Base-by-base conservation (phyloP, 2,113 vertebrate genomes). In the Microcebus lehilahytsara region DNA sequence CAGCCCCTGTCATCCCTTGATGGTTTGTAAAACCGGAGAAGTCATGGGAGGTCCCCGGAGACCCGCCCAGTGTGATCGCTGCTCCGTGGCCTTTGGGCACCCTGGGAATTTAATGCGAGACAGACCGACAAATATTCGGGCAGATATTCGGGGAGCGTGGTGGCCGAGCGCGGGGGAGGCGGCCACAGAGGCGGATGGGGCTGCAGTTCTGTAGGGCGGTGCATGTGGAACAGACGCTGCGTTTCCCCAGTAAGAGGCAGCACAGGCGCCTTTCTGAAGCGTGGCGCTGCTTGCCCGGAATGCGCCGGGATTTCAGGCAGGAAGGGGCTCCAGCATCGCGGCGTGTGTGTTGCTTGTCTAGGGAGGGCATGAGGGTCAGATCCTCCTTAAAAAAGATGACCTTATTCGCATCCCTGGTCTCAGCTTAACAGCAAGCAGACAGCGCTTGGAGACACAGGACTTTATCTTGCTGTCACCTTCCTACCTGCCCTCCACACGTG, bases 181-280 rank as follows among this genome's bases (percentile, higher is more conserved):
- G 95, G 96, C 95, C 96, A 78, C 81, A 30, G 0, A 78, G 95
- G 91, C 91, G 64, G 84, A 60, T 34, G 69, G 96, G 96, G 96
- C 92, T 85, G 97, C 97, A 85, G 96, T 91, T 97, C 92, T n/a
- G 92, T 69, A 95, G 96, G 96, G 97, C 89, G 97, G 92, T 83
- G 96, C 95, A 69, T 95, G 4, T 27, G 95, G 92, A 92, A 92
- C 79, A 84, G 96, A 87, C 97, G 20, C 96, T 72, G 91, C 95
- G 79, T 96, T 96, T 98, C 96, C 96, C 97, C 97, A 92, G 98
- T 90, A 93, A 98, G 96, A 98, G 96, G 98, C 98, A 98, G 97
- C 96, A 97, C 92, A 32, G 20, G 34, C 77, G 97, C 97, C 91
- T 91, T 96, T 83, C 95, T 74, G 67, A 93, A 93, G 94, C 67